phyloP scores from a whole-genome alignment of 2,797 vertebrate species.

The Lindbergichthys nudifrons region DNA sequence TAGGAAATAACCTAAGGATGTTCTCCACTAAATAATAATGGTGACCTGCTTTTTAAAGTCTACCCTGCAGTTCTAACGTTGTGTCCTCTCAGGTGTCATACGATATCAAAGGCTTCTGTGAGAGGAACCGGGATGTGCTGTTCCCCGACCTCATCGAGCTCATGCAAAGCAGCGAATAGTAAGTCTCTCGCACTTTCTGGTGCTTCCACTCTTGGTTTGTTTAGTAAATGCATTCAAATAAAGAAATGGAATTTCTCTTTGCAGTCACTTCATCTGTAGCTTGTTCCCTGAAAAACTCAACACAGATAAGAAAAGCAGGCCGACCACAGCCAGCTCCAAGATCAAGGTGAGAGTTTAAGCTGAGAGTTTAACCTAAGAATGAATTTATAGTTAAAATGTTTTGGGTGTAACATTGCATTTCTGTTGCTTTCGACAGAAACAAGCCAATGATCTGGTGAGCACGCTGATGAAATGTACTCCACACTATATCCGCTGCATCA shows the following conservation, averaged over 20 bases:
- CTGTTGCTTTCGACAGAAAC: slow-evolving; percentile 84
- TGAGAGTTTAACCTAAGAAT: not conserved
- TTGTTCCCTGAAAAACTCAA: slow-evolving; percentile 96
- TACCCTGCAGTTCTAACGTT: not conserved
- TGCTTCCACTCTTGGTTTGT: not conserved
- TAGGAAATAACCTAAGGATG: not conserved
- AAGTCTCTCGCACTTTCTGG: slow-evolving; percentile 68
- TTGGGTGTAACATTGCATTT: not conserved
- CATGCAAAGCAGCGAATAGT: slow-evolving; percentile 97
- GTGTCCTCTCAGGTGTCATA: slow-evolving; percentile 90
- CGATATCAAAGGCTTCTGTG: slow-evolving; percentile 92
- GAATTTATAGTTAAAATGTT: not conserved
- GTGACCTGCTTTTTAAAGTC: not conserved
- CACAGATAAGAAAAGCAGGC: slow-evolving; percentile 93
- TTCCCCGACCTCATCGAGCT: slow-evolving; percentile 96
- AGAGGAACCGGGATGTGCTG: slow-evolving; percentile 95
- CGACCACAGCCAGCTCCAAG: slow-evolving; percentile 91
- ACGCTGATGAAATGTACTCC: slow-evolving; percentile 96
- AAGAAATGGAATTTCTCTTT: slow-evolving; percentile 29
- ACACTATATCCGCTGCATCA: slow-evolving; percentile 98
- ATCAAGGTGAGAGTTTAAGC: slow-evolving; percentile 88
- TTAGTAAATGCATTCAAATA: not conserved
- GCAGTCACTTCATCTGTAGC: slow-evolving; percentile 89
- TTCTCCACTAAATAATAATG: not conserved
- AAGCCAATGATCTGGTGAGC: slow-evolving; percentile 96